Evolutionary conservation across 2,113 vertebrate genomes (phyloP).

Genomic region (Malaclemys terrapin): DNA sequence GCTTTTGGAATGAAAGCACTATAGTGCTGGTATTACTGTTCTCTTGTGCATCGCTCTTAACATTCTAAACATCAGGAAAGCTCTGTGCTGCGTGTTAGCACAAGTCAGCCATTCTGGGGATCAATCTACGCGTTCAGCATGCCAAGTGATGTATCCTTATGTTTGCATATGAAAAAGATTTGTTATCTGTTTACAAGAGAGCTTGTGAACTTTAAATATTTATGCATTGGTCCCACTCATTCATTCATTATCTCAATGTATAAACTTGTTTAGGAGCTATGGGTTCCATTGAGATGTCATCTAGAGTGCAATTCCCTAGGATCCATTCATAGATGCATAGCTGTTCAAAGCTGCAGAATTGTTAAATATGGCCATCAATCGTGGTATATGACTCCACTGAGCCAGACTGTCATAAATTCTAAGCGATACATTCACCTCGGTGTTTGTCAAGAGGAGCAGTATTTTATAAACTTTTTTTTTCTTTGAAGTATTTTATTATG

Average conservation of each 20-base stretch:
- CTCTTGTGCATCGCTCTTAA: background rate
- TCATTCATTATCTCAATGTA: slow-evolving; percentile 64
- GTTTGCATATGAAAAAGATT: slow-evolving; percentile 51
- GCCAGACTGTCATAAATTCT: slow-evolving; percentile 47
- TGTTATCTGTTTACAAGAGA: slow-evolving; percentile 65
- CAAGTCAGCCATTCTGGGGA: background rate
- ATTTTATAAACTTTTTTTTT: slow-evolving; percentile 12
- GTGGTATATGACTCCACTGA: slow-evolving; percentile 23
- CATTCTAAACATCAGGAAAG: background rate
- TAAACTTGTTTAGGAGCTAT: slow-evolving; percentile 27
- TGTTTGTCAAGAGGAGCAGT: background rate
- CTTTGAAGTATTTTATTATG: slow-evolving; percentile 33
- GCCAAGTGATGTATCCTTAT: slow-evolving; percentile 12
- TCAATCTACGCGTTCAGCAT: slow-evolving; percentile 6
- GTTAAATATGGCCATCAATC: slow-evolving; percentile 63
- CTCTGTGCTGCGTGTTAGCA: background rate
- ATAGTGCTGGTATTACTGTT: background rate
- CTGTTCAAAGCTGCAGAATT: slow-evolving; percentile 46
- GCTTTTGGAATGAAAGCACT: background rate
- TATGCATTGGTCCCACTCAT: slow-evolving; percentile 51
- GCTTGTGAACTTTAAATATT: slow-evolving; percentile 70
- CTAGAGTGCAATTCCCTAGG: slow-evolving; percentile 57
- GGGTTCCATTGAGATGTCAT: slow-evolving; percentile 72
- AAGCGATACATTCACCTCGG: slow-evolving; percentile 15
- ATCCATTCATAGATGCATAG: slow-evolving; percentile 45